Evolutionary conservation across 2,888 invertebrate species (phyloP), one percentile per base, ranked within the genome.

Genomic region (Limenitis camilla): DNA sequence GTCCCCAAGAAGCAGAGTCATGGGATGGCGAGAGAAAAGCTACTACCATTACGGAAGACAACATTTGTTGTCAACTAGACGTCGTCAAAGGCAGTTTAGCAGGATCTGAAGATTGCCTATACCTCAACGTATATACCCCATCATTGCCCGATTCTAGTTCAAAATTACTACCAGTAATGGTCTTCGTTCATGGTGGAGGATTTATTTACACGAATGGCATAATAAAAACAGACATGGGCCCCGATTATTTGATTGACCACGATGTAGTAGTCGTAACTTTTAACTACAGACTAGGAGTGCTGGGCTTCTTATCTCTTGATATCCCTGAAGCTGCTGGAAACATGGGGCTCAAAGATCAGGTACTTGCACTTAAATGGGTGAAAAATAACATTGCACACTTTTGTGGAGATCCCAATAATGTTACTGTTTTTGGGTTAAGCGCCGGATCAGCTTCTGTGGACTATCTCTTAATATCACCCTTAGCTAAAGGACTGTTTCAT

Each of bases 1-100:
- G 63, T 61, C 87, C 86, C 4, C 69, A 78, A 56, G 62, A 78
- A 29, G 69, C 78, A 10, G 74, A 78, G 9, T 61, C 74, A 47
- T 87, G 85, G 86, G 55, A 72, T 10, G 81, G 78, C 0, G 77
- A 80, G 40, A 80, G 83, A 71, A 85, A 89, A 68, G 89, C 89
- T 6, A 84, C 84, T 4, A 69, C 72, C 47, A 79, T 78, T 62
- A 56, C 67, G 72, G 41, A 60, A 52, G 56, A 60, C 7, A 66
- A 72, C 32, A 53, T 69, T 33, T 61, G 69, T 7, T 54, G 59
- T 29, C 78, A 80, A 61, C 45, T 64, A 5, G 65, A 72, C 40
- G 43, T 68, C 4, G 29, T 56, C 0, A 60, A 54, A 29, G 60
- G 61, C 27, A 32, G 52, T 4, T 28, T 61, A 33, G 53, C 46